Base-by-base conservation (phyloP, 1,140 invertebrate genomes). In the Phthorimaea operculella region DNA sequence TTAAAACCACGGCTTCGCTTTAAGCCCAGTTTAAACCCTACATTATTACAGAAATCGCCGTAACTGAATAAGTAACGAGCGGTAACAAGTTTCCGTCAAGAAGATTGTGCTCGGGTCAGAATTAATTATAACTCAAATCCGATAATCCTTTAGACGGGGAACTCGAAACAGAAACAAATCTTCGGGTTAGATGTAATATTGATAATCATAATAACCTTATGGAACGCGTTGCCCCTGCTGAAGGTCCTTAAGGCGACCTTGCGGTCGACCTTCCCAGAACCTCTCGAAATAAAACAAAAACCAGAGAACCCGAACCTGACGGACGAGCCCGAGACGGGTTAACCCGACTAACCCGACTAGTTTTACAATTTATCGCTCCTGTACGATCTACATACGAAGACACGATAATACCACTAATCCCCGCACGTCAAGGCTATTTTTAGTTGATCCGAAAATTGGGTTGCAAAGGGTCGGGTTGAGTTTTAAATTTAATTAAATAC, bases 181-280 rank as follows among this genome's bases (percentile, higher is more conserved):
- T 12, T n/a, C 9, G 39, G 39, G 39, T 11, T 16, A 47, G 45
- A 47, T 47, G 15, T 47, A 47, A 47, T 47, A 14, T 47, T n/a
- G 45, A 47, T 47, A 47, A 47, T 47, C 14, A 47, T 47, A 39
- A 39, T n/a, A 39, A n/a, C 36, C 4, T 39, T 39, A 39, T n/a
- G 36, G n/a, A 39, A 39, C 36, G 15, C 45, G 45, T 4, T 15
- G 17, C 11, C 9, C 48, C n/a, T 16, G 51, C 57, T 28, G 21
- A 28, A 28, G 54, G 60, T 52, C 58, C 48, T 51, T 42, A 62
- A 52, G 62, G 57, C 65, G 74, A 70, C 76, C 76, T 79, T 79
- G 74, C 55, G 55, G 45, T 54, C 69, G 69, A 71, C 76, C 72
- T 79, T 79, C 74, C 66, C 59, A 64, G 70, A 79, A 74, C 54